These are phyloP conservation scores for Nephila pilipes DNA, from an alignment of 1,140 invertebrate species.

Conservation along the genomic window DNA sequence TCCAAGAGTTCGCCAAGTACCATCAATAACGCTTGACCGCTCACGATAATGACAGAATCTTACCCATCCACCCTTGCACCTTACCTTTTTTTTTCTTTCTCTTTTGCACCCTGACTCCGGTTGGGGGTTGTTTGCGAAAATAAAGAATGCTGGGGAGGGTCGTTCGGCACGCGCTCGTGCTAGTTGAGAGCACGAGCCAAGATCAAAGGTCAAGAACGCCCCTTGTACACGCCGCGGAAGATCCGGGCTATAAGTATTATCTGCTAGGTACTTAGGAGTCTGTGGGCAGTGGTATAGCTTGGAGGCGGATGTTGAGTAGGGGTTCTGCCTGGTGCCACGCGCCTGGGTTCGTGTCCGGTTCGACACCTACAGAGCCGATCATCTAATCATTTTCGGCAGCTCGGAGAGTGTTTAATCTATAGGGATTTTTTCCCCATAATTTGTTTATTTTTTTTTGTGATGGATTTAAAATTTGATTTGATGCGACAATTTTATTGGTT, in stretches of 20 bases:
- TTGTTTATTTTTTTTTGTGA: too few relatives aligned
- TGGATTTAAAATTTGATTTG: background rate
- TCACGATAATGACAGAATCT: slow-evolving; percentile 64
- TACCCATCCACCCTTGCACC: background rate
- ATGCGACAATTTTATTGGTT: background rate
- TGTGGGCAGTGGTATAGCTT: slow-evolving; percentile 22
- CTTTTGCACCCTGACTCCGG: background rate
- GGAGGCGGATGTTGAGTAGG: slow-evolving; percentile 61
- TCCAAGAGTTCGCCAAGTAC: slow-evolving; percentile 49
- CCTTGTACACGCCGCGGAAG: slow-evolving; percentile 60
- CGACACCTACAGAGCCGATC: slow-evolving; percentile 33
- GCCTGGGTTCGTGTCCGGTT: slow-evolving; percentile 25
- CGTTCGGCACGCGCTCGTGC: slow-evolving; percentile 59
- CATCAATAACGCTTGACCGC: slow-evolving; percentile 67
- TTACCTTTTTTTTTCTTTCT: background rate
- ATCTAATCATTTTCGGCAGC: background rate
- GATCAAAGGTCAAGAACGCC: slow-evolving; percentile 56
- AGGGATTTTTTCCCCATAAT: background rate
- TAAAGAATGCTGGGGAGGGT: background rate
- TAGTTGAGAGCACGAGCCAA: slow-evolving; percentile 61
- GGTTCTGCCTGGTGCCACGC: slow-evolving; percentile 51
- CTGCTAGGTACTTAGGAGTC: slow-evolving; percentile 28
- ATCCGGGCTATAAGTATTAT: slow-evolving; percentile 72
- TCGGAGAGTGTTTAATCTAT: background rate
- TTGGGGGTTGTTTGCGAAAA: background rate